Conservation (phyloP, 2,888 invertebrate genomes). For the Blomia tropicalis region DNA sequence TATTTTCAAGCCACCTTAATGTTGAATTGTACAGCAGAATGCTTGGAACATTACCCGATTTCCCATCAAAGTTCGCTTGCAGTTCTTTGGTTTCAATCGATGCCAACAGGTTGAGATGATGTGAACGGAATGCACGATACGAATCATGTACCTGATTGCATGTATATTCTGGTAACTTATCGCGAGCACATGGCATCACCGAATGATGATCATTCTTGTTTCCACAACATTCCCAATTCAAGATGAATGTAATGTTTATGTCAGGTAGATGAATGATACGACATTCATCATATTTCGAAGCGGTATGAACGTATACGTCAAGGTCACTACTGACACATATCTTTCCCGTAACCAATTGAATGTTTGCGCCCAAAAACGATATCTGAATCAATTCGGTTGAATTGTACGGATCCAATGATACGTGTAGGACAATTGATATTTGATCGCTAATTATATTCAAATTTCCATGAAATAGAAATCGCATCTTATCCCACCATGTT, state of each 20-base stretch:
- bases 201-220: constrained; percentile 90
- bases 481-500: constrained; percentile 93
- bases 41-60: constrained; percentile 29
- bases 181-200: constrained; percentile 86
- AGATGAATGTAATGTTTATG: constrained; percentile 52
- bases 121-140: constrained; percentile 79
- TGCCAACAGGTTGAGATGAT: constrained; percentile 60
- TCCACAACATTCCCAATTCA: constrained; percentile 78
- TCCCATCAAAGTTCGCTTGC: constrained; percentile 1
- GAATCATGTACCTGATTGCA: constrained; percentile 92
- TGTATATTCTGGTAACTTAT: constrained; percentile 87
- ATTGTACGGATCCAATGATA: constrained; percentile 93
- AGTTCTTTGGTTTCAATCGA: constrained; percentile 51
- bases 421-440: constrained; percentile 77
- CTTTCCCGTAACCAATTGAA: constrained; percentile 63
- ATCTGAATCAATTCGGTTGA: constrained; percentile 98
- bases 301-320: constrained; percentile 85
- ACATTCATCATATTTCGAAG: constrained; percentile 97
- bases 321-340: constrained; percentile 80
- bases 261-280: constrained; percentile 77
- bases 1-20: constrained; percentile 81
- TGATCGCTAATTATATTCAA: constrained; percentile 71
- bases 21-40: constrained; percentile 80
- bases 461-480: constrained; percentile 77
- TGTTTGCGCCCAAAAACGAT: constrained; percentile 76